These are phyloP conservation scores for Meteorus sp. DNA, from an alignment of 1,140 invertebrate species.

Conservation along the genomic window DNA sequence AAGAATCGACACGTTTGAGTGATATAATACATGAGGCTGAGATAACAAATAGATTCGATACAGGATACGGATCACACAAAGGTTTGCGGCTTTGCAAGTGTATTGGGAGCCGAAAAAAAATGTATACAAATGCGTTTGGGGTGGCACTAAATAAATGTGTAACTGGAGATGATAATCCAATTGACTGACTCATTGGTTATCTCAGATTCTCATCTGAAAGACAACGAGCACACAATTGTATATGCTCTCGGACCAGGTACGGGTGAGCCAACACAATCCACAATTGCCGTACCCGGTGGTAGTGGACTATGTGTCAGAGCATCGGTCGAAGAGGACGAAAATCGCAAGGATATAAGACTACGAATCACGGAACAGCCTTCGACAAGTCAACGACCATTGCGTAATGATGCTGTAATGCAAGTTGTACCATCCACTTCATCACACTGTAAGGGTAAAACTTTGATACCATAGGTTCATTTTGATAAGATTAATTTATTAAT, in stretches of 20 bases:
- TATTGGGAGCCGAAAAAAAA: constrained; percentile 25
- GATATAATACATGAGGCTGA: not conserved
- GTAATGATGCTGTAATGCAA: no score
- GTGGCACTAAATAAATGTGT: not conserved
- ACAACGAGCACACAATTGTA: constrained; percentile 16
- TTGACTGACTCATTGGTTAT: not conserved
- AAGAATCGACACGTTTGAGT: not conserved
- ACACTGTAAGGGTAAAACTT: no score
- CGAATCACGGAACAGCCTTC: constrained; percentile 16
- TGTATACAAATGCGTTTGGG: constrained; percentile 21
- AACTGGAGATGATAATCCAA: no score
- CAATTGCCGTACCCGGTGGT: not conserved
- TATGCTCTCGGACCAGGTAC: not conserved
- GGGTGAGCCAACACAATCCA: not conserved
- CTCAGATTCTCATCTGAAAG: not conserved
- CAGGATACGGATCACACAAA: constrained; percentile 13
- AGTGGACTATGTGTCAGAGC: constrained; percentile 16
- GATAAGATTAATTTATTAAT: no score
- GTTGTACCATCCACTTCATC: no score
- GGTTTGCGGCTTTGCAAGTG: constrained; percentile 26
- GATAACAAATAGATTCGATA: constrained; percentile 19
- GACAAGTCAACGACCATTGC: not conserved
- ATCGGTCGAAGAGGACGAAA: constrained; percentile 15
- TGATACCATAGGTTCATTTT: no score
- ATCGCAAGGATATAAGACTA: constrained; percentile 14